These are phyloP conservation scores for Galaxea fascicularis DNA, from an alignment of 92 coral and sea anemone species.

Conservation along the genomic window DNA sequence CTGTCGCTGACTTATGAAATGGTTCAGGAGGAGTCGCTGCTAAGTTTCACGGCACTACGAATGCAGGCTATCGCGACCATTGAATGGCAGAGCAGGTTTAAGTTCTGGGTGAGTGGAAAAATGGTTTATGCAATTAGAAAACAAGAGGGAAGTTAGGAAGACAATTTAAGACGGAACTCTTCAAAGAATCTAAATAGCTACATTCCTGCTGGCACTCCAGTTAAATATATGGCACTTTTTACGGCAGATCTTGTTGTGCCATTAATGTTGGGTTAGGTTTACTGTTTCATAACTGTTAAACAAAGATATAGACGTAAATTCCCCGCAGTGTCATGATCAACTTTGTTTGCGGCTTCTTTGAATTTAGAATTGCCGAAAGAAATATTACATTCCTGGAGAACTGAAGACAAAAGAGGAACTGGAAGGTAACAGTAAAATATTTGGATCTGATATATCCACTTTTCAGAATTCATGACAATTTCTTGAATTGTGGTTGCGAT, in stretches of 20 bases:
- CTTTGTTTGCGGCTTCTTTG: not conserved
- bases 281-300: too few species aligned
- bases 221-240: too few species aligned
- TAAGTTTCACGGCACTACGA: conserved; percentile 50
- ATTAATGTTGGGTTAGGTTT: too few species aligned
- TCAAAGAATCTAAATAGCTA: too few species aligned
- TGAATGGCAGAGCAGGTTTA: conserved; percentile 75
- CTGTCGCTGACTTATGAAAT: conserved; percentile 64
- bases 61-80: conserved; percentile 72
- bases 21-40: conserved; percentile 68
- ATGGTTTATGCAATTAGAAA: not conserved
- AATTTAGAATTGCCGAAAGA: conserved; percentile 60
- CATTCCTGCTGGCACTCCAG: too few species aligned
- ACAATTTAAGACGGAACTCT: too few species aligned
- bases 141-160: not conserved
- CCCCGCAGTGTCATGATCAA: not conserved
- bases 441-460: not conserved
- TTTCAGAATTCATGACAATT: not conserved
- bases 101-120: conserved; percentile 60
- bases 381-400: conserved; percentile 62
- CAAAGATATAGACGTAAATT: too few species aligned
- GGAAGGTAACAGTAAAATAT: conserved; percentile 24
- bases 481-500: too few species aligned
- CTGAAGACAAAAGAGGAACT: conserved; percentile 51
- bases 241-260: too few species aligned